Evolutionary conservation across 2,113 vertebrate genomes (phyloP).

Genomic region (Rattus norvegicus): DNA sequence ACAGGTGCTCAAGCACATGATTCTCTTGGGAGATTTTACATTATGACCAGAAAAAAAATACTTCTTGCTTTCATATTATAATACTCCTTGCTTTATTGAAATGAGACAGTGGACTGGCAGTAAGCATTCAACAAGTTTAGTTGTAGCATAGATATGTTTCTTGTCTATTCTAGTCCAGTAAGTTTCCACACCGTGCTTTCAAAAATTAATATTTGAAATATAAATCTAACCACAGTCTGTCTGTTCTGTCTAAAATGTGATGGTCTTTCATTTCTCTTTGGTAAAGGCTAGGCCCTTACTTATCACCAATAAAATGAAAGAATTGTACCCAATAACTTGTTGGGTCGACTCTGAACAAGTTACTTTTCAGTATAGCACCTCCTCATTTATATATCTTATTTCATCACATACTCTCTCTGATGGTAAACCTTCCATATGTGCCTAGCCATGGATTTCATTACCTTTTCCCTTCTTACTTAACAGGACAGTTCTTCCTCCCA

Average conservation of each 20-base stretch:
- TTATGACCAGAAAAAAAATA: not conserved
- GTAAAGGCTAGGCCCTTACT: not conserved
- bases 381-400: not conserved
- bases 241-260: not conserved
- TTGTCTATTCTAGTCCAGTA: not conserved
- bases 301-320: not conserved
- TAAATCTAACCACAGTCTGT: not conserved
- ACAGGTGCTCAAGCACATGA: not conserved
- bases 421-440: not conserved
- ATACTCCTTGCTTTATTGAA: not conserved
- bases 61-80: not conserved
- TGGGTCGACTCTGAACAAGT: not conserved
- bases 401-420: not conserved
- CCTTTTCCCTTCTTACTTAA: not conserved
- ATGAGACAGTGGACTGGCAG: not conserved
- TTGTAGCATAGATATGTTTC: not conserved
- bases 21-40: not conserved
- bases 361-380: accelerated
- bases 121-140: not conserved
- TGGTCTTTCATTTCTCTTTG: not conserved
- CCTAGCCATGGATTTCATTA: not conserved
- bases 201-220: not conserved
- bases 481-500: accelerated
- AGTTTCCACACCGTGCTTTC: not conserved
- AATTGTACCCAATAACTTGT: not conserved